Evolutionary conservation across 2,888 invertebrate genomes (phyloP).

Genomic region (Argynnis bischoffii): DNA sequence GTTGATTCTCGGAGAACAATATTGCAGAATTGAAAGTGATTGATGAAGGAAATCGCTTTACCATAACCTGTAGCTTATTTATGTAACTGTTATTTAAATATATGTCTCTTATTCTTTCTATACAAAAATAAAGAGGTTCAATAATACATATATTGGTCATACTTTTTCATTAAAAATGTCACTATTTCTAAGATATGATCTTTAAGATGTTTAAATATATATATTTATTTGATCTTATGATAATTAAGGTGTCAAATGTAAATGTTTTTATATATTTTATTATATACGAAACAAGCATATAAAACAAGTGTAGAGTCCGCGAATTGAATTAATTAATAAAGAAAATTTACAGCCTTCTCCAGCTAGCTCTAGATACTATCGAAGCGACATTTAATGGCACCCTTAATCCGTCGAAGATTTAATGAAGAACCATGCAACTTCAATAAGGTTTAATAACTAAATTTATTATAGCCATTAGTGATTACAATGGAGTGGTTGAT

Average conservation of each 20-base stretch:
- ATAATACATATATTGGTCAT: too few species aligned
- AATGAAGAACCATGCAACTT: slow-evolving; percentile 30
- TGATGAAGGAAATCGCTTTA: slow-evolving; percentile 2
- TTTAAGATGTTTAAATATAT: too few species aligned
- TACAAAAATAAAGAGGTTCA: too few species aligned
- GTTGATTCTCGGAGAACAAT: slow-evolving; percentile 1
- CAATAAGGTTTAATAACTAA: slow-evolving; percentile 38
- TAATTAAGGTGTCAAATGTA: too few species aligned
- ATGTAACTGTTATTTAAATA: too few species aligned
- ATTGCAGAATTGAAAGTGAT: slow-evolving; percentile 8
- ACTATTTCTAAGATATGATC: too few species aligned
- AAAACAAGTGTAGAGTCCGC: background rate
- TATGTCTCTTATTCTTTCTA: too few species aligned
- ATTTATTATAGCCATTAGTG: slow-evolving; percentile 38
- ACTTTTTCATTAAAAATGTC: too few species aligned
- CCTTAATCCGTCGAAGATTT: slow-evolving; percentile 35
- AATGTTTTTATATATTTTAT: too few species aligned
- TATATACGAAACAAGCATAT: background rate
- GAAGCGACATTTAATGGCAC: slow-evolving; percentile 18
- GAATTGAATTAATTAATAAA: slow-evolving; percentile 17
- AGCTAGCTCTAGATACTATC: slow-evolving; percentile 19
- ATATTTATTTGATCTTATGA: too few species aligned
- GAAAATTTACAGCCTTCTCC: slow-evolving; percentile 5
- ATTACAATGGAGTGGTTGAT: slow-evolving; percentile 40
- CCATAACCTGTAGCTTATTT: background rate